phyloP scores from a whole-genome alignment of 2,113 vertebrate species.

The Corvus cornix region DNA sequence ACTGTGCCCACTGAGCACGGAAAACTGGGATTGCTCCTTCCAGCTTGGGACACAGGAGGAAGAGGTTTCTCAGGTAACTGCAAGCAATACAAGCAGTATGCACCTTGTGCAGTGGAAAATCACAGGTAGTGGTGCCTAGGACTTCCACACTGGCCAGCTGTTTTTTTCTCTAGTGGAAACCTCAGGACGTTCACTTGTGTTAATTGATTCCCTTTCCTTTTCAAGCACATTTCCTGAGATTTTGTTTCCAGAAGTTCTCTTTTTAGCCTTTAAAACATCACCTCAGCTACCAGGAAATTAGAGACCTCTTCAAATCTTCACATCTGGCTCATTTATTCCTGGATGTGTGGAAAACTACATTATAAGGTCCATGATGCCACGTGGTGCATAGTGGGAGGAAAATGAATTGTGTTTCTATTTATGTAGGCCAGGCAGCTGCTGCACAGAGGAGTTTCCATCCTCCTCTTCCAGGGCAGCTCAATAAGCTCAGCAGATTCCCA shows the following conservation, averaged over 20 bases:
- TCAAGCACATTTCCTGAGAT: background rate
- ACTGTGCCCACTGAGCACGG: background rate
- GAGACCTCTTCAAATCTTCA: background rate
- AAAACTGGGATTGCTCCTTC: background rate
- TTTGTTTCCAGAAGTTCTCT: background rate
- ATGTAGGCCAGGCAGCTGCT: background rate
- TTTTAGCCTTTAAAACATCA: background rate
- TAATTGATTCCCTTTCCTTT: background rate
- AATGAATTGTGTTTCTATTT: background rate
- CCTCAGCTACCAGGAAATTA: background rate
- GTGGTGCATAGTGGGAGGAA: accelerated
- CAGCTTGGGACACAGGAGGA: accelerated
- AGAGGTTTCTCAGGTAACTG: background rate
- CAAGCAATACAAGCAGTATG: background rate
- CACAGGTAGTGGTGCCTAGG: background rate
- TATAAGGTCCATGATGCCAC: background rate
- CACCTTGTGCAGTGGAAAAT: background rate
- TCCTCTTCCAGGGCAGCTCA: background rate
- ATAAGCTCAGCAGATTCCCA: background rate
- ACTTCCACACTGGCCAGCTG: background rate
- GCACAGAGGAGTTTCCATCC: background rate
- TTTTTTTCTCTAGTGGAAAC: background rate
- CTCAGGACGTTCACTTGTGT: background rate
- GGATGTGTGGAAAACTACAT: background rate
- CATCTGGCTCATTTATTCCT: background rate